Percentiles rank a stretch among this genome's conserved stretches.
These are phyloP conservation scores for Cataglyphis cursor DNA, from an alignment of 2,888 invertebrate species.

Conservation along the genomic window DNA sequence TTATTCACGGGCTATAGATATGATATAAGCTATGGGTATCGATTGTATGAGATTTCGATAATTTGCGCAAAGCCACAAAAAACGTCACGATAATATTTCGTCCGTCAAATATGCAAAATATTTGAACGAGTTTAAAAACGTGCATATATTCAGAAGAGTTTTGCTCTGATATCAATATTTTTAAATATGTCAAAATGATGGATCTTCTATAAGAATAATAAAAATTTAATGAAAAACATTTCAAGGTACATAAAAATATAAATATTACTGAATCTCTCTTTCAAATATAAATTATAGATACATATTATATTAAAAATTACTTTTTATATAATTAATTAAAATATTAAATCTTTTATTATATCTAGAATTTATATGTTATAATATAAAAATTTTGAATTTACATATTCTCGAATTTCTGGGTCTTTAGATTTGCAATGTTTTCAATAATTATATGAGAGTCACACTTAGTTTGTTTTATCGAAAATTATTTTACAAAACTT, in stretches of 20 bases:
- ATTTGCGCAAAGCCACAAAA: background rate
- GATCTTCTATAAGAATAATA: background rate
- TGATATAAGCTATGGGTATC: background rate
- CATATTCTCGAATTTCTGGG: background rate
- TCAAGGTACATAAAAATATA: background rate
- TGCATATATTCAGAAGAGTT: background rate
- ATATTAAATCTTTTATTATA: background rate
- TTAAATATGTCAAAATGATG: background rate
- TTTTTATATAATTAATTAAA: background rate
- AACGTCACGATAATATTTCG: background rate
- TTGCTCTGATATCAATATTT: background rate
- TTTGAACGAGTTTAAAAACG: background rate
- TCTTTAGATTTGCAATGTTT: background rate
- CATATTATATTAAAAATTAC: background rate
- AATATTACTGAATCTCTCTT: background rate
- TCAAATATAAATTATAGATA: background rate
- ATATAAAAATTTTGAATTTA: background rate
- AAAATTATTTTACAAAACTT: background rate
- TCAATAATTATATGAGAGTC: background rate
- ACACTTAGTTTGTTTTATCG: background rate
- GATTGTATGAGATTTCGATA: background rate
- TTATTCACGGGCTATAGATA: background rate
- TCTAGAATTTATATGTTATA: slow-evolving; percentile 1
- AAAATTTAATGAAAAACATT: background rate
- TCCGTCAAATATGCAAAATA: background rate